phyloP scores from a whole-genome alignment of 2,113 vertebrate genomes.

The Alces alces region DNA sequence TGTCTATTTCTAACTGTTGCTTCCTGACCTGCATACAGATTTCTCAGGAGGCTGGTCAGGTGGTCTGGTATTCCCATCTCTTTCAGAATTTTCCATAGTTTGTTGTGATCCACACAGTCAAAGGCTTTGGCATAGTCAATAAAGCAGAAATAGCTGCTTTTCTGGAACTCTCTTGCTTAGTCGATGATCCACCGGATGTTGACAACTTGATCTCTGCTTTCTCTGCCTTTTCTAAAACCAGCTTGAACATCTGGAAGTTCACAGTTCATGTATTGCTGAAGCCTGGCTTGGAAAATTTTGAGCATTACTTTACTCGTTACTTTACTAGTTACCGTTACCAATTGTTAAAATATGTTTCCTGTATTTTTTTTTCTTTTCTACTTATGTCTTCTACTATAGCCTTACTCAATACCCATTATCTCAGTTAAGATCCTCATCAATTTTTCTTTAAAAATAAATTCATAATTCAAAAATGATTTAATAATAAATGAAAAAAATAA shows the following conservation, averaged over 20 bases:
- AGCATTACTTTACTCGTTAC: background rate
- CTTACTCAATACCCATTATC: background rate
- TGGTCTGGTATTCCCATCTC: background rate
- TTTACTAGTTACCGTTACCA: background rate
- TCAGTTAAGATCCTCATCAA: background rate
- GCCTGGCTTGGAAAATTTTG: background rate
- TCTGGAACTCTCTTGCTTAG: background rate
- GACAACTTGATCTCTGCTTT: background rate
- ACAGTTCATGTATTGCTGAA: background rate
- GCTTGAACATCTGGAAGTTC: background rate
- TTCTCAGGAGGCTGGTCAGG: background rate
- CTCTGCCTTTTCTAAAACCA: background rate
- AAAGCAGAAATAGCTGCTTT: background rate
- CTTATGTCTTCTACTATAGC: background rate
- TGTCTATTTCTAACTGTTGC: background rate
- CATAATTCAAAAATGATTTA: background rate
- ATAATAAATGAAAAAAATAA: background rate
- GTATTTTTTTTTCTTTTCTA: background rate
- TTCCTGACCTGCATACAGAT: background rate
- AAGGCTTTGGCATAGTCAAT: background rate
- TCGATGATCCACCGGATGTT: accelerated
- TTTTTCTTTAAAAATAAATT: background rate
- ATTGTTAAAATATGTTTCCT: background rate
- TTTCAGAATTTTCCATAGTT: background rate
- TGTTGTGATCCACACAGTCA: background rate